Base-by-base conservation (phyloP, 2,888 invertebrate genomes). In the Agrochola lota region DNA sequence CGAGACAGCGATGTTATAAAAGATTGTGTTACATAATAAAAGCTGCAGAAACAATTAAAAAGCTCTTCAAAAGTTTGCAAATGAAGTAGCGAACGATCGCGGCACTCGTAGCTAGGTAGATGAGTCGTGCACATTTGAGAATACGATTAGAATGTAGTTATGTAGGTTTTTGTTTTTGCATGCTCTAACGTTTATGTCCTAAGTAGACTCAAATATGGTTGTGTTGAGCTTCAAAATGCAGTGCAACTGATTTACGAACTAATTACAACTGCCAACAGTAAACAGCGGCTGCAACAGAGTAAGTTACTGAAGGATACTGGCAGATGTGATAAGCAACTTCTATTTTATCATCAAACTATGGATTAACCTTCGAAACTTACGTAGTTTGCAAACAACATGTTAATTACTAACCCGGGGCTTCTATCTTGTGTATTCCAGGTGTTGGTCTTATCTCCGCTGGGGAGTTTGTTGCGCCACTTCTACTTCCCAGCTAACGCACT, bases 21-120 rank as follows among this genome's bases (percentile, higher is more conserved):
- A 71, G 43, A 62, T 66, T 67, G 35, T 60, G 60, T 71, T 43
- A 64, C 52, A 70, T 52, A 1, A 81, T 83, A 69, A 15, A 49
- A 72, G 64, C 67, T n/a, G 59, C 62, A 9, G 52, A 60, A 55
- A 71, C n/a, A 60, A 80, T 71, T 73, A 71, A 74, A 76, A 76
- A 49, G 59, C 67, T 74, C 35, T 55, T 11, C 15, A 30, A 74
- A 76, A 74, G 43, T 68, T 72, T 59, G 52, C 55, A 60, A 49
- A 66, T 66, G 23, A 23, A 46, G 26, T 17, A 15, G 70, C 15
- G 63, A 49, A 20, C 30, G 26, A 73, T 63, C 4, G 20, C 40
- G 17, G 49, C 49, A 17, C 17, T 15, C n/a, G n/a, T 71, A n/a
- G 43, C 35, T 76, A 75, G 73, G 72, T 84, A 40, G 40, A 40